Conservation (phyloP, 2,113 vertebrate genomes). For the Pygoscelis adeliae region DNA sequence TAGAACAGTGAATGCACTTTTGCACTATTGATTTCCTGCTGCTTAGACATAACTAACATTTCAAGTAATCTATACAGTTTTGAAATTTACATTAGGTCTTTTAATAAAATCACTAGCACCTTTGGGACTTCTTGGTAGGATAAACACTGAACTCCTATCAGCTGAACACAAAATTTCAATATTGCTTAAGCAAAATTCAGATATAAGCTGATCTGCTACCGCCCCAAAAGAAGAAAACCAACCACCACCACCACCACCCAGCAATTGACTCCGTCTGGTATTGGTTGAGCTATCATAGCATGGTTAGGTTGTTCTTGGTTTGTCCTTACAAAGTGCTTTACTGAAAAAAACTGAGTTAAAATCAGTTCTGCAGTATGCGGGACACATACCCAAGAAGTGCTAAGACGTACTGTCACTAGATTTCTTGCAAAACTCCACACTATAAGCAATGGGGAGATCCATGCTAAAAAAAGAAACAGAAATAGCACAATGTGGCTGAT, state of each 20-base stretch:
- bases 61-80: conserved; percentile 62
- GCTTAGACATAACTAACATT: conserved; percentile 52
- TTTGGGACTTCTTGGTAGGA: conserved; percentile 34
- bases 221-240: neutral
- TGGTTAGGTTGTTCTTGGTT: neutral
- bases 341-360: conserved; percentile 13
- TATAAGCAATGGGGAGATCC: conserved; percentile 27
- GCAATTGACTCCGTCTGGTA: neutral
- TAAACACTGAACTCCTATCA: neutral
- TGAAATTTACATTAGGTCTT: conserved; percentile 67
- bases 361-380: neutral
- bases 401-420: neutral
- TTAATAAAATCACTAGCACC: conserved; percentile 44
- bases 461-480: conserved; percentile 15
- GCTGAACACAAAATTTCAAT: neutral
- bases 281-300: neutral
- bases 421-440: conserved; percentile 27
- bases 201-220: neutral
- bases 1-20: conserved; percentile 27
- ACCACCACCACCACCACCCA: neutral
- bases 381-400: conserved; percentile 33
- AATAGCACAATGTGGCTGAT: conserved; percentile 17
- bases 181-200: neutral
- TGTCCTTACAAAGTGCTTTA: neutral
- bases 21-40: conserved; percentile 61